Base-by-base conservation (phyloP, 2,888 invertebrate genomes). In the Euspilapteryx auroguttella region DNA sequence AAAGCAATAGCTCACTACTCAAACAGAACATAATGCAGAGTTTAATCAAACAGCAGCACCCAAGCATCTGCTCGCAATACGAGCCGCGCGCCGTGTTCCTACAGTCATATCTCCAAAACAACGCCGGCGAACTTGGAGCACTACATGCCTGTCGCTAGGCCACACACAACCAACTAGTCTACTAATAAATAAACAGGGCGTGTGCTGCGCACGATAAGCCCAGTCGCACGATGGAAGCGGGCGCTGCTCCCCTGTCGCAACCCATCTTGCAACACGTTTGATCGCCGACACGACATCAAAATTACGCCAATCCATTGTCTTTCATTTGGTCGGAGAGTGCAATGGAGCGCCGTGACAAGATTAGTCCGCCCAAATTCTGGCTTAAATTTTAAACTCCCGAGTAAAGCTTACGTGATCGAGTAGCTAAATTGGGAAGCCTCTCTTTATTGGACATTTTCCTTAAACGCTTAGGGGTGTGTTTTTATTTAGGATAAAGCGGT, bases 101-200 rank as follows among this genome's bases (percentile, higher is more conserved):
- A 11, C 35, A 40, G 40, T 38, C 43, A 49, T 47, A 39, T 37
- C 44, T 41, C 45, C 39, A n/a, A n/a, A n/a, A n/a, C n/a, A 48
- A 43, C 41, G 37, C 42, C 37, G 42, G 43, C 42, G 31, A 44
- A 42, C 39, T 42, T 37, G 35, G 31, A 37, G 35, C 32, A 39
- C 36, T 38, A 39, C 39, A 39, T 44, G 38, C 44, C 40, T 25
- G 14, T 10, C 8, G 40, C 36, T 36, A 38, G 45, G 42, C 39
- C 36, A 39, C 44, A 43, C 43, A 54, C 45, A 51, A 47, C 53
- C 45, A 44, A 53, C 45, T 55, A 43, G 52, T 58, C 52, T 55
- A 49, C 50, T 53, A 58, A 62, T 69, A 66, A 73, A 71, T 69
- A 75, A 59, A 66, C 71, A 64, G 51, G 54, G 64, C 49, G 65